phyloP scores from a whole-genome alignment of 2,113 vertebrate genomes.

The Lucifuga dentata region DNA sequence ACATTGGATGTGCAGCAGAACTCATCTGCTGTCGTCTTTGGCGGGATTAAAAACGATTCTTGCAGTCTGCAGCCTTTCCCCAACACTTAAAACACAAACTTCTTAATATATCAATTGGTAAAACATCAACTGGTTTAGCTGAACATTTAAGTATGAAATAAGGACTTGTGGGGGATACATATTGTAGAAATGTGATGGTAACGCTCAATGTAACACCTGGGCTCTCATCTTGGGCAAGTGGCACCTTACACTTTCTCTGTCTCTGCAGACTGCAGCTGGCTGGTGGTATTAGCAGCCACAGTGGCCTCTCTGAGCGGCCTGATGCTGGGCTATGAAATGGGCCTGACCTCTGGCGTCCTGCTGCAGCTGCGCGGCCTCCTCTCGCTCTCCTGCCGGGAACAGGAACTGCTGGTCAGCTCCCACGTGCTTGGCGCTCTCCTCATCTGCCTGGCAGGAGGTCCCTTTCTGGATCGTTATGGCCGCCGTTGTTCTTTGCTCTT shows the following conservation, averaged over 20 bases:
- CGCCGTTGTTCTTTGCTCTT: conserved; percentile 89
- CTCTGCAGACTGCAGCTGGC: conserved; percentile 85
- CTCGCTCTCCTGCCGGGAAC: conserved; percentile 88
- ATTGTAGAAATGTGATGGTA: no score
- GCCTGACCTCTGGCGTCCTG: conserved; percentile 93
- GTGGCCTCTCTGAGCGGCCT: conserved; percentile 91
- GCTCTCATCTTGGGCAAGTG: no score
- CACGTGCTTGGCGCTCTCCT: conserved; percentile 91
- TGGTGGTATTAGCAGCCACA: conserved; percentile 86
- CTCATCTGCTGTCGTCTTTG: no score
- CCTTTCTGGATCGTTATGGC: conserved; percentile 91
- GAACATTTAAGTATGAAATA: no score
- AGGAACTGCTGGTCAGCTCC: conserved; percentile 92
- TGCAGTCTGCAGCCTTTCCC: no score
- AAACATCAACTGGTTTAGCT: no score
- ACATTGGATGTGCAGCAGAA: no score
- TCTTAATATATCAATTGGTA: no score
- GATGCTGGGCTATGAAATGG: conserved; percentile 94
- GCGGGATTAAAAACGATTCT: no score
- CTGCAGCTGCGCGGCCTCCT: conserved; percentile 89
- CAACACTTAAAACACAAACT: no score
- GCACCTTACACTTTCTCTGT: not conserved
- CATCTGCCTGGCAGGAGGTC: conserved; percentile 88
- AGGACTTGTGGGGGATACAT: no score
- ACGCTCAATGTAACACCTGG: no score